Base-by-base conservation (phyloP, 2,113 vertebrate species). In the Isichthys henryi region DNA sequence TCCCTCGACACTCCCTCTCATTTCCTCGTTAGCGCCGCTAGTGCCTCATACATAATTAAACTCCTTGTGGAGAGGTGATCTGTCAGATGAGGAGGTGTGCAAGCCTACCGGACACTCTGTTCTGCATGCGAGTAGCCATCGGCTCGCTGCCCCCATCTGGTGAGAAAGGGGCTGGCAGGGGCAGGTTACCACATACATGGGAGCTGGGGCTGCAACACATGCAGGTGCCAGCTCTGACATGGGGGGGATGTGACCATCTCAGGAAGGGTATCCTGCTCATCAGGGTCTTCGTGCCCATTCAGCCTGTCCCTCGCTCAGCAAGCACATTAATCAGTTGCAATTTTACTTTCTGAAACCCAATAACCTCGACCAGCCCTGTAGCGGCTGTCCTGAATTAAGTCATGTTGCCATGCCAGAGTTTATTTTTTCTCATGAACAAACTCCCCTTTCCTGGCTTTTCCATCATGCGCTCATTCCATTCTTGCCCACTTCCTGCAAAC, bases 1-100 rank as follows among this genome's bases (percentile, higher is more conserved):
- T 77, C 70, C 35, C 70, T 77, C 13, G 70, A 39, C 70, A 77
- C 70, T 77, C 90, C 45, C 89, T 91, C 89, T 91, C 50, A 48
- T 27, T 94, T 95, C 95, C 94, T 93, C 93, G 94, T 94, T 92
- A 93, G 93, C 87, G 93, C 94, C 94, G 94, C 8, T 88, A 94
- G 95, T 95, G 95, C 94, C 92, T 91, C 92, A 94, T 96, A 93
- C 95, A 96, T 96, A 95, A 96, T 96, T 96, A 96, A 96, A 96
- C 96, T 96, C 95, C 95, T 96, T 96, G 96, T 96, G 94, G 90
- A 93, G 95, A 94, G 95, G 95, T 96, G 94, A 96, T 96, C 95
- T 94, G 94, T 96, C 96, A 96, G 94, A 93, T 92, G 46, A 88
- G 31, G 23, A 48, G 35, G 49, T 88, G 86, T 13, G 23, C 93